Evolutionary conservation across 2,797 vertebrate genomes (phyloP).

Genomic region (Chromobotia macracanthus): DNA sequence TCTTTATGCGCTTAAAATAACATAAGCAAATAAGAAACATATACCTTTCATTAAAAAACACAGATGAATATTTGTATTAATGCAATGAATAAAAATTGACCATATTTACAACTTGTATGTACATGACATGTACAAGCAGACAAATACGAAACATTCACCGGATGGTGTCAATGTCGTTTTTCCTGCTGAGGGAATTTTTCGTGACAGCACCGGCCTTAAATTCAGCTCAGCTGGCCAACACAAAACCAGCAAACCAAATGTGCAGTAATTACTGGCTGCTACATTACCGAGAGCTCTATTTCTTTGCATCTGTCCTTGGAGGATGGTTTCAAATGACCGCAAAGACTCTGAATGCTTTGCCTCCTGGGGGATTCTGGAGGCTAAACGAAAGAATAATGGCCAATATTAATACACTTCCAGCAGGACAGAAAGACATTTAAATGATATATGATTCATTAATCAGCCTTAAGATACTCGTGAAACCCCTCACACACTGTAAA

Average conservation of each 20-base stretch:
- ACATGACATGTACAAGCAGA: constrained; percentile 49
- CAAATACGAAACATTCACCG: constrained; percentile 15
- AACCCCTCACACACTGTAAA: constrained; percentile 1
- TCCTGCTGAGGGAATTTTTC: constrained; percentile 43
- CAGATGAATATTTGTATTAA: constrained; percentile 1
- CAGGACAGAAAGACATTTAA: constrained; percentile 20
- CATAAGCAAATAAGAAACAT: constrained; percentile 6
- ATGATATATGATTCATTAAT: constrained; percentile 39
- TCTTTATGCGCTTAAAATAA: constrained; percentile 50
- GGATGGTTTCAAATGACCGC: constrained; percentile 86
- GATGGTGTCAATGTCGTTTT: constrained; percentile 39
- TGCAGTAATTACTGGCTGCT: constrained; percentile 62
- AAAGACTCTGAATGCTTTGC: constrained; percentile 96
- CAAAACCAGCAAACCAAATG: constrained; percentile 34
- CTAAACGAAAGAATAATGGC: constrained; percentile 72
- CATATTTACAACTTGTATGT: constrained; percentile 53
- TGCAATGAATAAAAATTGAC: constrained; percentile 18
- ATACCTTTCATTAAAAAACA: constrained; percentile 11
- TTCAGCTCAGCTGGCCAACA: constrained; percentile 49
- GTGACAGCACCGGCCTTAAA: constrained; percentile 52
- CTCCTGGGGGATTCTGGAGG: constrained; percentile 86
- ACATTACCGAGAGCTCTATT: constrained; percentile 44
- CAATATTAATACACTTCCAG: constrained; percentile 37
- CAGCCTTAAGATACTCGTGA: neutral
- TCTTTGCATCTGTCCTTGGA: constrained; percentile 58